These are phyloP conservation scores for Pinctada fucata DNA, from an alignment of 2,888 invertebrate species.

Conservation along the genomic window DNA sequence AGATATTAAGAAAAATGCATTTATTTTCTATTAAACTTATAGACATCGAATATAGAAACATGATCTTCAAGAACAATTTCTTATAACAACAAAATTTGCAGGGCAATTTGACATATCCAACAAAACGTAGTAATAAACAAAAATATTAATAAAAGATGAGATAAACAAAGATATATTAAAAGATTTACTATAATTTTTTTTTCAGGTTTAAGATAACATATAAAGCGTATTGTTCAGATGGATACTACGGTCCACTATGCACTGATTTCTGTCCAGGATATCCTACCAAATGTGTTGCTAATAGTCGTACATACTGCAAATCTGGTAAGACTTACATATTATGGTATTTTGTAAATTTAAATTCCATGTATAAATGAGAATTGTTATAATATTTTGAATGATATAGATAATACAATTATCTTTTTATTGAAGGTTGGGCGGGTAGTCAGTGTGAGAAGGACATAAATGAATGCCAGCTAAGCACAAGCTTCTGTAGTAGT, in stretches of 20 bases:
- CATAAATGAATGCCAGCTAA: neutral
- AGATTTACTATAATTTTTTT: neutral
- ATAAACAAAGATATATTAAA: too few species aligned
- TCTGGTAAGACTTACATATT: neutral
- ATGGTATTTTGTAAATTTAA: too few species aligned
- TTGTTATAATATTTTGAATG: too few species aligned
- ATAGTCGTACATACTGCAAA: conserved; percentile 9
- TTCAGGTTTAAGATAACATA: neutral
- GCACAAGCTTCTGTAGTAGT: conserved; percentile 5
- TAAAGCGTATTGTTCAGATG: conserved; percentile 17
- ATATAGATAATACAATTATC: neutral
- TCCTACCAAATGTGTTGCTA: conserved; percentile 15
- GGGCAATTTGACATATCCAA: too few species aligned
- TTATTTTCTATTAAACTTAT: too few species aligned
- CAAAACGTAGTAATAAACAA: too few species aligned
- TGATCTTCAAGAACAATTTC: too few species aligned
- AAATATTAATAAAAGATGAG: too few species aligned
- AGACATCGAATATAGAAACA: too few species aligned
- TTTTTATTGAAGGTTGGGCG: conserved; percentile 10
- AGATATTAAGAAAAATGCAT: too few species aligned
- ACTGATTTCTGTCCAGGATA: conserved; percentile 7
- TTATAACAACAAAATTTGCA: too few species aligned
- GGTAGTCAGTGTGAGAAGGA: conserved; percentile 24
- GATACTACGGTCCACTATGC: conserved; percentile 12
- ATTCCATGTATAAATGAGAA: too few species aligned